phyloP scores from a whole-genome alignment of 1,140 invertebrate species.

The Caerostris extrusa region DNA sequence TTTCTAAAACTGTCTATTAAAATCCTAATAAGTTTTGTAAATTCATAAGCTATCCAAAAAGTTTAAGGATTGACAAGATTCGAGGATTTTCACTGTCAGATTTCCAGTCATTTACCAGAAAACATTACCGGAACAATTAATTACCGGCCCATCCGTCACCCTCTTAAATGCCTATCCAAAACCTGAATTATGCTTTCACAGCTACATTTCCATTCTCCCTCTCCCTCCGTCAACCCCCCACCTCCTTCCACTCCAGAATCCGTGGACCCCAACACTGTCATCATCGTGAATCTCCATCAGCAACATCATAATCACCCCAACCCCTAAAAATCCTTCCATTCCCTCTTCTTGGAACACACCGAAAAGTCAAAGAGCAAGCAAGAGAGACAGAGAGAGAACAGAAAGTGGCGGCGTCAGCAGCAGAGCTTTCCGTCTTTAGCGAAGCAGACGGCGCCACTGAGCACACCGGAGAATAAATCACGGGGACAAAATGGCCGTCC shows the following conservation, averaged over 20 bases:
- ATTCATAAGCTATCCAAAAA: too few species aligned
- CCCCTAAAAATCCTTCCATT: constrained; percentile 1
- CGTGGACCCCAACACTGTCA: neutral
- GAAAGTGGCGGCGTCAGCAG: constrained; percentile 49
- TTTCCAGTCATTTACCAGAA: too few species aligned
- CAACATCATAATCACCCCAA: constrained; percentile 56
- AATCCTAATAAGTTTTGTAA: too few species aligned
- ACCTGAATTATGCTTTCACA: too few species aligned
- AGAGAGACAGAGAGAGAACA: neutral
- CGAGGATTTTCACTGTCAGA: too few species aligned
- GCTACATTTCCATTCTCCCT: neutral
- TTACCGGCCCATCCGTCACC: too few species aligned
- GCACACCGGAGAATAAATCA: constrained; percentile 71
- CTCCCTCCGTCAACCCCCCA: neutral
- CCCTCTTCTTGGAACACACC: neutral
- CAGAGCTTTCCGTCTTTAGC: constrained; percentile 40
- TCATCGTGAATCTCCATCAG: constrained; percentile 61
- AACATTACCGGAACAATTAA: too few species aligned
- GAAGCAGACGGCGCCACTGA: constrained; percentile 65
- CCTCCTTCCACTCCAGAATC: neutral
- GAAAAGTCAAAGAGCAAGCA: constrained; percentile 23
- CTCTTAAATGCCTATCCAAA: too few species aligned
- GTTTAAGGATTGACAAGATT: too few species aligned
- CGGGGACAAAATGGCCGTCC: constrained; percentile 63
- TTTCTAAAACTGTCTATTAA: too few species aligned